Conservation (phyloP, 1,140 invertebrate species). For the Asobara japonica region DNA sequence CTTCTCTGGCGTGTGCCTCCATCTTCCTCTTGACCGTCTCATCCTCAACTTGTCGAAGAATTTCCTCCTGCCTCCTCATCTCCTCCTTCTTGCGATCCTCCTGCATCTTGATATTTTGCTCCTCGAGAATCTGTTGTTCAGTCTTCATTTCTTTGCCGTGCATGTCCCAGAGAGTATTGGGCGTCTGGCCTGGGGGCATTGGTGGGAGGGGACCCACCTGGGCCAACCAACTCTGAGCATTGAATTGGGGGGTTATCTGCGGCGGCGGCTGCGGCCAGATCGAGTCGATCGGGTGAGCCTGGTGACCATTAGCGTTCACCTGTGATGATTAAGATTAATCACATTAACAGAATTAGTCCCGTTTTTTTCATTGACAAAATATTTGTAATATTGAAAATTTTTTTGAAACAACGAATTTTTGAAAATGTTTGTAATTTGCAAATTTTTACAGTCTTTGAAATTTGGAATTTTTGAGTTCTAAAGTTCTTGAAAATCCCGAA, state of each 20-base stretch:
- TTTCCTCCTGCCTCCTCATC: conserved; percentile 52
- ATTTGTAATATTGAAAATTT: no score
- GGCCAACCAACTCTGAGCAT: conserved; percentile 59
- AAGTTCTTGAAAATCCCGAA: no score
- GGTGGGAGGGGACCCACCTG: conserved; percentile 58
- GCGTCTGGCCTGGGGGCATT: conserved; percentile 59
- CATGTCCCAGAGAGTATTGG: conserved; percentile 60
- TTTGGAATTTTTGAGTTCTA: no score
- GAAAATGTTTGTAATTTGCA: no score
- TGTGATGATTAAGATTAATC: no score
- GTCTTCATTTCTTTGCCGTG: conserved; percentile 67
- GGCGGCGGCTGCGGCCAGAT: conserved; percentile 60
- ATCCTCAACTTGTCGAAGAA: conserved; percentile 47
- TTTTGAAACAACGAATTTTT: no score
- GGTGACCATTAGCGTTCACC: conserved; percentile 56
- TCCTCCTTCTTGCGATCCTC: conserved; percentile 61
- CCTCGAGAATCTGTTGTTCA: conserved; percentile 68
- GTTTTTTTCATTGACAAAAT: no score
- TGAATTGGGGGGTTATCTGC: conserved; percentile 56
- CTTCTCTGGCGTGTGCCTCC: conserved; percentile 51
- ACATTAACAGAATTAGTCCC: no score
- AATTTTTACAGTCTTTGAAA: no score
- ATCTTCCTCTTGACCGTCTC: conserved; percentile 44
- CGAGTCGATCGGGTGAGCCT: conserved; percentile 54
- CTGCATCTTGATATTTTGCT: conserved; percentile 64